These are phyloP conservation scores for Pseudochromis fuscus DNA, from an alignment of 2,797 vertebrate genomes.

Conservation along the genomic window DNA sequence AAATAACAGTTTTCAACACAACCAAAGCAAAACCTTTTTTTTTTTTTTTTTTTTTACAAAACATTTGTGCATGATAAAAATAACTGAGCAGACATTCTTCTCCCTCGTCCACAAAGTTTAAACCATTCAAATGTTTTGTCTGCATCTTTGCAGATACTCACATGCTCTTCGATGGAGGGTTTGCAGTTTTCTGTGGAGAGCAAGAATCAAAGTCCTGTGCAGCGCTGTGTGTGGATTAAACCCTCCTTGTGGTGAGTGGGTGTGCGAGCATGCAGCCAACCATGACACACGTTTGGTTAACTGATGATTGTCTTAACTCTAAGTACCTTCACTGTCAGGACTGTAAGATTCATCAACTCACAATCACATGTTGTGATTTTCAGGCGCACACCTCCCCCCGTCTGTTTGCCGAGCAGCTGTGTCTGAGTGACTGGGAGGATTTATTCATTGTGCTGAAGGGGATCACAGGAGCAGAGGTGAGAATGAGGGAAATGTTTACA, in stretches of 20 bases:
- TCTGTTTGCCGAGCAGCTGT: not conserved
- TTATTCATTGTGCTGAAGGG: slow-evolving; percentile 60
- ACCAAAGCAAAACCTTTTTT: too few species aligned
- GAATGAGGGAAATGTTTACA: slow-evolving; percentile 23
- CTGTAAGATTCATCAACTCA: not conserved
- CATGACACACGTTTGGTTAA: slow-evolving; percentile 50
- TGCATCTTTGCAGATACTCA: slow-evolving; percentile 68
- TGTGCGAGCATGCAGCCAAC: slow-evolving; percentile 69
- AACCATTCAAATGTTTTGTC: not conserved
- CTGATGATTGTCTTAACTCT: slow-evolving; percentile 41
- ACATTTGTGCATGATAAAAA: not conserved
- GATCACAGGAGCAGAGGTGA: slow-evolving; percentile 51
- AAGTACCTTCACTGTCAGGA: not conserved
- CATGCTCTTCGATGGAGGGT: slow-evolving; percentile 48
- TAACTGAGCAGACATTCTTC: not conserved
- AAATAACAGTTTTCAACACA: not conserved
- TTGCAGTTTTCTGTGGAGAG: slow-evolving; percentile 46
- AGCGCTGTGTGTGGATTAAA: slow-evolving; percentile 47
- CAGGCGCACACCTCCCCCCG: not conserved
- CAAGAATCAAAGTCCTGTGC: slow-evolving; percentile 67
- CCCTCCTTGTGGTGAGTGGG: slow-evolving; percentile 56
- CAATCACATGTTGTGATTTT: slow-evolving; percentile 49
- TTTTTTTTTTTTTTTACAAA: too few species aligned
- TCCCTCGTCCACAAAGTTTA: not conserved
- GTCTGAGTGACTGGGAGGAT: not conserved